These are phyloP conservation scores for Xanthia icteritia DNA, from an alignment of 2,888 invertebrate genomes.

Conservation along the genomic window DNA sequence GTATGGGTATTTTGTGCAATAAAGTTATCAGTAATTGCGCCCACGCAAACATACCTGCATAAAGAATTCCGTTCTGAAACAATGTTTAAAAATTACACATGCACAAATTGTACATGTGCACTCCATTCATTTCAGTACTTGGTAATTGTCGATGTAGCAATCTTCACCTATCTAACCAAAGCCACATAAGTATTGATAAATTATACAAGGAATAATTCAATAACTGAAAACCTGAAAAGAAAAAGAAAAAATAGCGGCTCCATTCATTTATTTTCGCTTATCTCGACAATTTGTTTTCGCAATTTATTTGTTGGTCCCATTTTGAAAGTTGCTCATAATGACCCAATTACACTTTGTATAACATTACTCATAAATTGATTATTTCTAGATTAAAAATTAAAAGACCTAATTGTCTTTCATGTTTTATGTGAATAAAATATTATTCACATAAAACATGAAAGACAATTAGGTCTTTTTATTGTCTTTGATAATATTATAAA, in stretches of 20 bases:
- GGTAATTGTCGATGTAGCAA: not conserved
- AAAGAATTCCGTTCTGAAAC: not conserved
- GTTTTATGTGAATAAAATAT: no score
- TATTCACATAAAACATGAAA: not conserved
- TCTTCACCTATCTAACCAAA: not conserved
- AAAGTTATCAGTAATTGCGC: constrained; percentile 7
- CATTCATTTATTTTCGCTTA: not conserved
- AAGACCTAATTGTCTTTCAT: no score
- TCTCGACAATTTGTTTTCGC: not conserved
- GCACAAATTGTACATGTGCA: not conserved
- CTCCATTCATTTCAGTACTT: not conserved
- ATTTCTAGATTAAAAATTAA: not conserved
- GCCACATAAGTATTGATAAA: not conserved
- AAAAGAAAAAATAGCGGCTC: not conserved
- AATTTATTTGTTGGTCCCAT: not conserved
- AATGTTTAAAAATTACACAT: constrained; percentile 2
- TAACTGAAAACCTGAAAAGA: not conserved
- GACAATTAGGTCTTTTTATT: not conserved
- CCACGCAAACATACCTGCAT: not conserved
- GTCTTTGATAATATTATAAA: not conserved
- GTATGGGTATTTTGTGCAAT: not conserved
- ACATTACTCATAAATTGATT: not conserved
- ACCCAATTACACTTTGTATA: not conserved
- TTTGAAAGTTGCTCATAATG: not conserved
- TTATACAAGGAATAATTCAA: not conserved